Evolutionary conservation across 2,888 invertebrate genomes (phyloP), one percentile per base, ranked within the genome.

Genomic region (Tortrix viridana): DNA sequence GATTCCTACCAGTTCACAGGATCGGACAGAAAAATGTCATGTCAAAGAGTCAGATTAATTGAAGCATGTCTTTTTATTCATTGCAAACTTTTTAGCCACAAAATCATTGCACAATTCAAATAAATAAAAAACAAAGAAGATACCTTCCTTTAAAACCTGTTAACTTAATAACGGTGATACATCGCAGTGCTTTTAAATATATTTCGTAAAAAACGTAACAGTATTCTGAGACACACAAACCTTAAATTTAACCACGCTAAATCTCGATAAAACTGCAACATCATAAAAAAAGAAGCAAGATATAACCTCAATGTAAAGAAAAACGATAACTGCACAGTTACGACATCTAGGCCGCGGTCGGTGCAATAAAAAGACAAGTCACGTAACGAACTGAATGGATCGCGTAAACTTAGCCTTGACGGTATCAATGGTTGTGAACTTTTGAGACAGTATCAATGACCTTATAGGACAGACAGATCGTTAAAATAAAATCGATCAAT

Each of bases 361-460:
- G n/a, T 49, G 71, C 62, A 85, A 80, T 70, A 82, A 82, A 82
- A 82, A 46, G 44, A 58, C 56, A 22, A 43, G 3, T 16, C 20
- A 16, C 62, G 26, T n/a, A 18, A 32, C 46, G 60, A 57, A 61
- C 46, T 49, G 65, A 69, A 71, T 67, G 58, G 53, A 65, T 12
- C 48, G 19, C 56, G 66, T 70, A 59, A 46, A 26, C 67, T 79
- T 84, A 82, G 81, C 86, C 85, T 87, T 85, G 86, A 70, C 77
- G 72, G 54, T 32, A 14, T 43, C 18, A 43, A 44, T 16, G 38
- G 14, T 22, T 23, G 32, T 50, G 41, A 53, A 53, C 53, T 53
- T 41, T 20, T 38, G 37, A 19, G 19, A n/a, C n/a, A 16, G 6
- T 41, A 41, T 41, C 41, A 41, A 41, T 41, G 41, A 41, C n/a